Percentiles rank a stretch among this genome's conserved stretches.
Conservation (phyloP, 1,140 invertebrate genomes). For the Drosophila busckii region DNA sequence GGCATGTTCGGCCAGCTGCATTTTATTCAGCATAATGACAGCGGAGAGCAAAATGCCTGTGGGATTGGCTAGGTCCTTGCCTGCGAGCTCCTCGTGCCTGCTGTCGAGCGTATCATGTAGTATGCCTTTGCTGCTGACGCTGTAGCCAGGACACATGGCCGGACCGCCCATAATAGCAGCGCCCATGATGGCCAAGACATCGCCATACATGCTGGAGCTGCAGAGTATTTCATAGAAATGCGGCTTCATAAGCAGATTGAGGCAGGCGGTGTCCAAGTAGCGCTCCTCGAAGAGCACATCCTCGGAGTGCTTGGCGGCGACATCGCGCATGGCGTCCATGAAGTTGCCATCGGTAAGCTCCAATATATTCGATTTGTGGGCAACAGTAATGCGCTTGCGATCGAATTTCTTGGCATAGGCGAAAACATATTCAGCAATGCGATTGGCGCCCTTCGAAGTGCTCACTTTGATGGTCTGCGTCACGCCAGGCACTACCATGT, state of each 20-base stretch:
- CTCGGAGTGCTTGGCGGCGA: constrained; percentile 1
- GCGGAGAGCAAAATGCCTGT: constrained; percentile 43
- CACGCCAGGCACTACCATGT: constrained; percentile 48
- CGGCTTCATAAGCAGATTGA: constrained; percentile 39
- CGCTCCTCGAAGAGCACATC: constrained; percentile 39
- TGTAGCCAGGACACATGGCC: constrained; percentile 40
- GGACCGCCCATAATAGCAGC: constrained; percentile 40
- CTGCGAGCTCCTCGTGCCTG: background rate
- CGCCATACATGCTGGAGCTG: constrained; percentile 64
- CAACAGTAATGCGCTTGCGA: constrained; percentile 47
- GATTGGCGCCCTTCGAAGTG: constrained; percentile 33
- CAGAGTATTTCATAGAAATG: constrained; percentile 30
- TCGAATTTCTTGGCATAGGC: constrained; percentile 23
- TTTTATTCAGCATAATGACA: constrained; percentile 29
- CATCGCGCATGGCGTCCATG: constrained; percentile 32
- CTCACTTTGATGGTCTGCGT: constrained; percentile 55
- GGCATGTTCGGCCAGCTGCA: constrained; percentile 16
- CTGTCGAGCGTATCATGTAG: constrained; percentile 31
- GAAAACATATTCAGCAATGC: constrained; percentile 42
- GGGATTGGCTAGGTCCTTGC: constrained; percentile 45
- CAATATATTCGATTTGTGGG: constrained; percentile 63
- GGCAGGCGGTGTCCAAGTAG: constrained; percentile 47
- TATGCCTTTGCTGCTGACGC: constrained; percentile 14
- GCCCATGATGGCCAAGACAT: constrained; percentile 39
- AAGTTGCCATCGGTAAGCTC: constrained; percentile 53